A percentile compares a stretch with the other conserved stretches of the same genome.
phyloP scores from a whole-genome alignment of 2,113 vertebrate genomes.

The Glaucomys volans region DNA sequence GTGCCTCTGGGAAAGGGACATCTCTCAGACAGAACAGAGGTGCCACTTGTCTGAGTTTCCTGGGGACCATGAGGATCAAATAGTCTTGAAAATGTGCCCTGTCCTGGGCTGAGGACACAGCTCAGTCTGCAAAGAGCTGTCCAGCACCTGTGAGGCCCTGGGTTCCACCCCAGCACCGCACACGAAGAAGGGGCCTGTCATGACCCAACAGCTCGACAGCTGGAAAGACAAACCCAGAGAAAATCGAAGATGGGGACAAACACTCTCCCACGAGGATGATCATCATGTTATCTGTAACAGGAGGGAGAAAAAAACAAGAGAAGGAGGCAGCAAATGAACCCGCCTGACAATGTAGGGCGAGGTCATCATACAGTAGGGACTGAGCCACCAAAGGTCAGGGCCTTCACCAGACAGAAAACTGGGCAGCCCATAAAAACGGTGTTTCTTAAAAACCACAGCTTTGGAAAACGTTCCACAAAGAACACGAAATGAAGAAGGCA shows the following conservation, averaged over 20 bases:
- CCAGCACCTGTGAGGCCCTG: no score
- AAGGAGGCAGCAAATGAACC: neutral
- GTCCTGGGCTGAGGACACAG: no score
- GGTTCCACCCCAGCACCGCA: no score
- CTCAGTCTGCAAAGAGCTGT: no score
- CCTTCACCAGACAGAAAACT: neutral
- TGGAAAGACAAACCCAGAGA: neutral
- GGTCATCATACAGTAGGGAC: no score
- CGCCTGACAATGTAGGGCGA: neutral
- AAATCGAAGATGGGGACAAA: fast-evolving
- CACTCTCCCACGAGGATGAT: neutral
- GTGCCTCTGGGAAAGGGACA: fast-evolving
- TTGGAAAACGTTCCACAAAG: neutral
- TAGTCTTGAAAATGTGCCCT: neutral
- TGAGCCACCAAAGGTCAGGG: neutral
- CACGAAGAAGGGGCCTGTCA: no score
- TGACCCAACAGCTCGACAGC: neutral
- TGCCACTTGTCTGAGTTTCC: neutral
- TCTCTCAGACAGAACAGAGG: no score
- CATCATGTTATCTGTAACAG: fast-evolving
- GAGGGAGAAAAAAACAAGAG: neutral
- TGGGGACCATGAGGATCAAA: fast-evolving
- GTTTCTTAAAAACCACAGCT: neutral
- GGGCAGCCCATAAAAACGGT: neutral
- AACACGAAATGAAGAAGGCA: neutral